These are phyloP conservation scores for Schrankia costaestrigalis DNA, from an alignment of 2,888 invertebrate species.

Conservation along the genomic window DNA sequence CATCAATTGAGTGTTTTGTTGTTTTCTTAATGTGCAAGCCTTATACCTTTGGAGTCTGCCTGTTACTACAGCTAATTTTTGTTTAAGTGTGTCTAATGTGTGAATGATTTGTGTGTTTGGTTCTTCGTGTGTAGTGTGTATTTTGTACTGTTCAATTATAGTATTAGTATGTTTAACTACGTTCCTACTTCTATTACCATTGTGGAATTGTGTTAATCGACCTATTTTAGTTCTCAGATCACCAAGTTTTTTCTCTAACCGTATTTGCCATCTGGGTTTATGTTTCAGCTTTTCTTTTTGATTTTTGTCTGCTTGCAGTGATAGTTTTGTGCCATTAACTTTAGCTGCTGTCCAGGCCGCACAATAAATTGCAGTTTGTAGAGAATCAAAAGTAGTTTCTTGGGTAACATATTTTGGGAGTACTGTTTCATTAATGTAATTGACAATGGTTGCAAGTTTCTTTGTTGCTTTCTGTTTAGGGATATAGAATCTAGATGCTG, in stretches of 20 bases:
- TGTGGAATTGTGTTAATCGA: background rate
- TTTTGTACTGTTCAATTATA: background rate
- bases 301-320: background rate
- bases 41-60: no score
- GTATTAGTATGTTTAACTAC: background rate
- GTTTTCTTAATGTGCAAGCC: background rate
- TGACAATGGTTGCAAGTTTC: background rate
- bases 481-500: no score
- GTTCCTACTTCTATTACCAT: background rate
- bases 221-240: background rate
- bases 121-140: background rate
- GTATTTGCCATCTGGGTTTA: background rate
- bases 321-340: background rate
- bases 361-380: background rate
- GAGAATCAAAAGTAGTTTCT: background rate
- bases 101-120: background rate
- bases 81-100: constrained; percentile 7
- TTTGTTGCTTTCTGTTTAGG: constrained; percentile 2
- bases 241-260: background rate
- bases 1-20: constrained; percentile 2
- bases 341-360: background rate
- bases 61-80: constrained; percentile 5
- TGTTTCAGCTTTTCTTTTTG: background rate
- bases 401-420: background rate
- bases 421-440: background rate